phyloP scores from a whole-genome alignment of 2,113 vertebrate genomes.

The Sorex araneus region DNA sequence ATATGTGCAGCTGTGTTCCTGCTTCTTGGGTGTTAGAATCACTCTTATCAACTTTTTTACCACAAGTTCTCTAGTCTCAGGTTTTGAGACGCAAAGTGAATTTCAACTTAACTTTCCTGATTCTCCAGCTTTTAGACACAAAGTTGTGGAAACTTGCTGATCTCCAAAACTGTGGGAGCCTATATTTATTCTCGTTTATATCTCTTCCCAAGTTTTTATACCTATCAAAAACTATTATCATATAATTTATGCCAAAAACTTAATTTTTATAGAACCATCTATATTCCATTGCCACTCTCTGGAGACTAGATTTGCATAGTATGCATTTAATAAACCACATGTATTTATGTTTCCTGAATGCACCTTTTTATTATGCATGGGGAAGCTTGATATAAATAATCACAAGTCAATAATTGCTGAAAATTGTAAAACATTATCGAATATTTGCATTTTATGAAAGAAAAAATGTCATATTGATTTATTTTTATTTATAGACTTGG shows the following conservation, averaged over 20 bases:
- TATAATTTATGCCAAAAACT: no score
- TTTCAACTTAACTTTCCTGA: not conserved
- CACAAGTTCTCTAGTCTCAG: not conserved
- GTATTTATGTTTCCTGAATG: not conserved
- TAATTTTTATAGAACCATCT: not conserved
- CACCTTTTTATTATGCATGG: not conserved
- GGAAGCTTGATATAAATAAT: not conserved
- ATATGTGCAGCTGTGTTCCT: not conserved
- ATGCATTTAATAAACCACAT: no score
- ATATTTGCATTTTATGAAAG: not conserved
- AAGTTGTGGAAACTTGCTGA: not conserved
- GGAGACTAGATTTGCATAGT: no score
- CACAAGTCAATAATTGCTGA: not conserved
- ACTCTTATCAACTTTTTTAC: not conserved
- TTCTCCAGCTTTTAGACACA: not conserved
- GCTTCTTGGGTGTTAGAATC: not conserved
- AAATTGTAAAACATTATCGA: constrained; percentile 1
- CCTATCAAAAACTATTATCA: no score
- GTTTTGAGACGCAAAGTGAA: not conserved
- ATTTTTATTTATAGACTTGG: not conserved
- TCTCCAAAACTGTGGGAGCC: not conserved
- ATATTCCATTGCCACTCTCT: not conserved
- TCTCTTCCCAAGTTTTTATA: no score
- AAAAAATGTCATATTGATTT: not conserved
- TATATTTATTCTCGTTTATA: not conserved